Base-by-base conservation (phyloP, 2,797 vertebrate genomes). In the Megaceryle alcyon region DNA sequence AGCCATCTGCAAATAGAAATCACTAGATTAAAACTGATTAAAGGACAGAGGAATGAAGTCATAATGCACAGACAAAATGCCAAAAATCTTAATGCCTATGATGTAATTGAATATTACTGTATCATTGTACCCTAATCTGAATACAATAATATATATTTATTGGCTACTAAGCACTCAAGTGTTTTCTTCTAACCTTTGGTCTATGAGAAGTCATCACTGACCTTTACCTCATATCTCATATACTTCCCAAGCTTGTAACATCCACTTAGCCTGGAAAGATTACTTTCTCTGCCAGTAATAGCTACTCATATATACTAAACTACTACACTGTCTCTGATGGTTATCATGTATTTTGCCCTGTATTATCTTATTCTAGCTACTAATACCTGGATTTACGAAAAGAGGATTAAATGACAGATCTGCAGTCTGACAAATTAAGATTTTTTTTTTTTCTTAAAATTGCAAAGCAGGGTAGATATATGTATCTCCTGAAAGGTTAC, bases 41-140 rank as follows among this genome's bases (percentile, higher is more conserved):
- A 66, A 73, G 26, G 22, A 37, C 20, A 31, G 16, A 56, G 22
- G 18, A 79, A 51, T 43, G 51, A 25, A n/a, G 49, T 41, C 61
- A 60, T 14, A 22, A 5, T 1, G 3, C 41, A 43, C 12, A 33
- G 28, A 26, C 4, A 3, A 70, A 65, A 3, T 0, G 1, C 13
- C 25, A 0, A 17, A 71, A 80, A 66, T 79, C 29, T 78, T 73
- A 28, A 37, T 2, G 4, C 6, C 21, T 78, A 31, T 35, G 28
- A 20, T 39, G 39, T 33, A 33, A 59, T 35, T 65, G 31, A 13
- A 25, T 72, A 35, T 33, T 43, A 41, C 25, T 60, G 9, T 49
- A 56, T 71, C 48, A n/a, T 31, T 72, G 21, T 49, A 59, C 19
- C 9, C 15, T 37, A 48, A 71, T 33, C 43, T 63, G 44, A 64